Base-by-base conservation (phyloP, 2,113 vertebrate species). In the Syngnathus typhle region DNA sequence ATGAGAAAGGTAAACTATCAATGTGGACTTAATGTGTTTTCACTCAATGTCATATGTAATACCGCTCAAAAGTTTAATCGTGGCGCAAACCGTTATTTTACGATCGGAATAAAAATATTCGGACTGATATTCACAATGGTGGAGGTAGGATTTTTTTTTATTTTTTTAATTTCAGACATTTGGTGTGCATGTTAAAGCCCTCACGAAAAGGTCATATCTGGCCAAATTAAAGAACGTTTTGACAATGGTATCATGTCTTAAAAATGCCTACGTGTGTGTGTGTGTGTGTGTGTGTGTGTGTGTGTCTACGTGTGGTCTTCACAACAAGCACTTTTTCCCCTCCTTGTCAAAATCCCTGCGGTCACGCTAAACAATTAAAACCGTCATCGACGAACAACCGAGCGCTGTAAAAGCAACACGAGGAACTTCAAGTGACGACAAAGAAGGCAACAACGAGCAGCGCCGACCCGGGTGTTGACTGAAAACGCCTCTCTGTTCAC, bases 371-470 rank as follows among this genome's bases (percentile, higher is more conserved):
- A 47, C 47, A 65, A 65, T 60, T 49, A 68, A 9, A 13, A 37
- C 12, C 8, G 2, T 27, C 38, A 46, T 9, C 19, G 23, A 58
- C 27, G 13, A 58, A 49, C 44, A 49, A 49, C 6, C n/a, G 16
- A 58, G 15, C 19, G 36, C 37, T 23, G 46, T 37, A 10, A 67
- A 62, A 39, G 65, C 11, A 71, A 16, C n/a, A 59, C 7, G 44
- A 74, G 19, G 27, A 39, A 43, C 39, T 15, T 62, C 21, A 60
- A 54, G 38, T 15, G 58, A 23, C 23, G 38, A 37, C 27, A 67
- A 59, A 51, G 68, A 84, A 74, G 77, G 79, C 72, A 65, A 65
- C 80, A 75, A 68, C 18, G 8, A 69, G 67, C 70, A 7, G 27
- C 27, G 15, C 1, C 58, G 13, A 67, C 71, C 2, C 60, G 70